Evolutionary conservation across 2,113 vertebrate species (phyloP), one percentile per base, ranked within the genome.

Genomic region (Fukomys damarensis): DNA sequence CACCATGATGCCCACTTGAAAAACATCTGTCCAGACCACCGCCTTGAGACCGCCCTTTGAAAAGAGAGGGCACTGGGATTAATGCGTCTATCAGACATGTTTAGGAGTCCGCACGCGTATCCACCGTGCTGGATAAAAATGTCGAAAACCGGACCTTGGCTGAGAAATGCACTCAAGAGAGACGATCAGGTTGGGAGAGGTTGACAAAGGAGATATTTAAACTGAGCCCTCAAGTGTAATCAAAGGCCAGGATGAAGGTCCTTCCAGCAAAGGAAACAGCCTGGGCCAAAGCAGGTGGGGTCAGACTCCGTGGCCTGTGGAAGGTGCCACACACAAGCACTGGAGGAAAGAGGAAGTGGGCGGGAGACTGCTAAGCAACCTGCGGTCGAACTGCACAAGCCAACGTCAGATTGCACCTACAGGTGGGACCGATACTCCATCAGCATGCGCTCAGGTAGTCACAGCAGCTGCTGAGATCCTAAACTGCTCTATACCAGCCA

Each of bases 21-120:
- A 99, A 54, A 99, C 99, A 84, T 99, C 99, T 0, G 99, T 99
- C 99, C 99, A 99, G 92, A 99, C 98, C 92, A 99, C 99, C 0
- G 99, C 99, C 97, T 99, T 99, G 11, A 99, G 98, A 80, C 99
- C 99, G 0, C 99, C 99, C 99, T 99, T 98, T 17, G 97, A 54
- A 59, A 96, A 16, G 82, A 94, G 83, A 96, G 61, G 6, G 2
- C 11, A 63, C 93, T 76, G 68, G 61, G 56, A 58, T 91, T 83
- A 87, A 81, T 41, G 59, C 54, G 92, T 89, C 28, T 38, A 19
- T 32, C 32, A 61, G 28, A 94, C 8, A 65, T 41, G 52, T 41
- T 76, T 92, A 70, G 86, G 22, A 6, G 84, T 46, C 46, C 82
- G 41, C 1, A 52, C 52, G 16, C 54, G 65, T 58, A 72, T 58